A percentile compares a stretch with the other conserved stretches of the same genome.
Evolutionary conservation across 1,140 invertebrate species (phyloP).

Genomic region (Thereuonema tuberculata): DNA sequence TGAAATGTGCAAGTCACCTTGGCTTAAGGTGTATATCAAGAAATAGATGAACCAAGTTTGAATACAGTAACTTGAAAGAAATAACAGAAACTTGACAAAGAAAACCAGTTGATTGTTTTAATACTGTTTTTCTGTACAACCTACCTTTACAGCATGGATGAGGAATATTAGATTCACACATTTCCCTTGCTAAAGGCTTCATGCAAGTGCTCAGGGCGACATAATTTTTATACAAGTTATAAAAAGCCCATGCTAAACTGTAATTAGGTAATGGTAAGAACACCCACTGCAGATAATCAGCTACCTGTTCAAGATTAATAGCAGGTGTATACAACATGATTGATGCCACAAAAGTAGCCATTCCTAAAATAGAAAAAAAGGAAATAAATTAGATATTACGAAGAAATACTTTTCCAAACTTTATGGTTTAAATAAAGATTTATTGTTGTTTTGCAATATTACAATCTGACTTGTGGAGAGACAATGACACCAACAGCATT

Average conservation of each 20-base stretch:
- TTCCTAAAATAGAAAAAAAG: slow-evolving; percentile 46
- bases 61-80: too few species aligned
- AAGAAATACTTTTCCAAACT: background rate
- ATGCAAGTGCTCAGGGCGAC: background rate
- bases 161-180: background rate
- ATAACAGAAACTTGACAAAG: too few species aligned
- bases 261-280: slow-evolving; percentile 57
- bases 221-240: slow-evolving; percentile 38
- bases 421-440: too few species aligned
- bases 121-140: too few species aligned
- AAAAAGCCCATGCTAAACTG: slow-evolving; percentile 44
- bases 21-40: too few species aligned
- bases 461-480: too few species aligned
- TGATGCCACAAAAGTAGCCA: slow-evolving; percentile 43
- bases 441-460: too few species aligned
- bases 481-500: too few species aligned
- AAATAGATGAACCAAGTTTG: too few species aligned
- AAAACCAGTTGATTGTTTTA: too few species aligned
- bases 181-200: background rate
- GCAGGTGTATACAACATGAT: slow-evolving; percentile 30
- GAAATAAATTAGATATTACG: slow-evolving; percentile 30
- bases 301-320: slow-evolving; percentile 41
- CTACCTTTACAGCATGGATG: slow-evolving; percentile 7
- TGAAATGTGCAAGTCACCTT: too few species aligned
- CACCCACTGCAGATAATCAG: slow-evolving; percentile 44